Base-by-base conservation (phyloP, 2,888 invertebrate genomes). In the Sceliomorpha sp. region DNA sequence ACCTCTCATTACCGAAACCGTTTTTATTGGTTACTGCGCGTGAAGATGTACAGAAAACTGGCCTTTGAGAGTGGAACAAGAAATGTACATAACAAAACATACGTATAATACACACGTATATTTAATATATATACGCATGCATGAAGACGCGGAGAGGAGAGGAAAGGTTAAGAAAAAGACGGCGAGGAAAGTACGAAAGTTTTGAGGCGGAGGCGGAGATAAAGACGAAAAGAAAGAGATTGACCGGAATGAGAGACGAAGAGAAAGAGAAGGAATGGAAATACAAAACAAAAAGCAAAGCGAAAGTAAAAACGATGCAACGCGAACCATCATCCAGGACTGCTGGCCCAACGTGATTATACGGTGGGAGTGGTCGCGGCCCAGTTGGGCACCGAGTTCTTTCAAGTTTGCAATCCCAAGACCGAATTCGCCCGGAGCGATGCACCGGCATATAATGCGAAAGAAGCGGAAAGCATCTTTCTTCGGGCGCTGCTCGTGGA, bases 1-100 rank as follows among this genome's bases (percentile, higher is more conserved):
- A 69, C 72, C 69, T 45, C 58, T 62, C 36, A 72, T 81, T 80
- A 81, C 75, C 80, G 75, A 80, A 80, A 81, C 76, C 77, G 75
- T 76, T 78, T 79, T 78, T 77, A 81, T 81, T 77, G 80, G 80
- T 76, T 75, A 77, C 72, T 71, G 77, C 78, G 80, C 77, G 80
- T 74, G 80, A 80, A 80, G 76, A 75, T 74, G 73, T 75, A 72
- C 72, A 70, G 70, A 76, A 69, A 60, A 64, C 40, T 55, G 26
- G 56, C 27, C 53, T 64, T 55, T 37, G 40, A 55, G 42, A 42
- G 27, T 27, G 36, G 20, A 2, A 1, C n/a, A 29, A 20, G 24
- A 32, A 34, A 4, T 4, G 7, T 27, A 39, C 6, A 42, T 27
- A n/a, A 27, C 12, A 27, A 27, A 13, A 32, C 32, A 7, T 12